Evolutionary conservation across 2,888 invertebrate genomes (phyloP), one percentile per base, ranked within the genome.

Genomic region (Platypus cylindrus): DNA sequence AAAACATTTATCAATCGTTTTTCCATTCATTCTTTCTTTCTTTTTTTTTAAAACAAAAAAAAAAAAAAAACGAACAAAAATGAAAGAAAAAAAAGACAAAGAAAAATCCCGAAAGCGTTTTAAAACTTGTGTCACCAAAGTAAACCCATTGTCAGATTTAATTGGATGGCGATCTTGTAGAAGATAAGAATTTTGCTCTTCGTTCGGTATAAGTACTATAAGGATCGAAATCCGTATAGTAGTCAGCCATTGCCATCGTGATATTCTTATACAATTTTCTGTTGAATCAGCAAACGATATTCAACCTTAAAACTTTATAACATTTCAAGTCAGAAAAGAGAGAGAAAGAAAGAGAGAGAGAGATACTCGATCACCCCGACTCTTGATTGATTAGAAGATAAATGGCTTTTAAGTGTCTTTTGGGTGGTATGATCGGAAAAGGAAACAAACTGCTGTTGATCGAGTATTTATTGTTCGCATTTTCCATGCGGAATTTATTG

Each of bases 81-180:
- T n/a, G n/a, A n/a, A n/a, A n/a, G n/a, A n/a, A n/a, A n/a, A n/a
- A n/a, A n/a, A n/a, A n/a, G n/a, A n/a, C 24, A 9, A n/a, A n/a
- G n/a, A n/a, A 22, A 37, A 27, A 37, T 38, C 36, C 5, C n/a
- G 38, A 41, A 36, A 32, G 23, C 36, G 36, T 32, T 42, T 38
- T 39, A 43, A 43, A 41, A 58, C 54, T 60, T 55, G 59, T 61
- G 61, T 61, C 60, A 59, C 57, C 55, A 49, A 56, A 53, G 56
- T 60, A 59, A 62, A 61, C 59, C 62, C 53, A 64, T 63, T 64
- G 63, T 64, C 63, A 62, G 62, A 62, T 61, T 64, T 64, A 63
- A 64, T 64, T 63, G 64, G 63, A 63, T 63, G 56, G 63, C 60
- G 64, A 64, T 64, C 61, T 56, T 47, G 51, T 43, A 43, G 36